Conservation (phyloP, 2,888 invertebrate genomes). For the Trichopria drosophilae region DNA sequence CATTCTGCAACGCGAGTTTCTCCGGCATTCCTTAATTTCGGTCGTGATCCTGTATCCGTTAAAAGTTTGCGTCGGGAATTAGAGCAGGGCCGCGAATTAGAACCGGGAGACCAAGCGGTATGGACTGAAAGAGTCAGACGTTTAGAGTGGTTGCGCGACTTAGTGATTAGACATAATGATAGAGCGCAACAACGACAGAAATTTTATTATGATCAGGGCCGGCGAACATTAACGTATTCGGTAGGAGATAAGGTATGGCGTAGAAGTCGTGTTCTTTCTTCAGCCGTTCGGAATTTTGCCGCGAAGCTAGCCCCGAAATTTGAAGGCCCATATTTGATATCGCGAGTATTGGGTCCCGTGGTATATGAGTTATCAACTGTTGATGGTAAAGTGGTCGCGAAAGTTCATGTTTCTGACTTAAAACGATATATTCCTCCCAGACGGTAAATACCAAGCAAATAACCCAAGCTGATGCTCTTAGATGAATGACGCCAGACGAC, state of each 20-base stretch:
- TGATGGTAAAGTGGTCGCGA: too few relatives aligned
- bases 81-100: neutral
- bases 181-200: neutral
- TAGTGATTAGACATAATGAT: neutral
- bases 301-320: neutral
- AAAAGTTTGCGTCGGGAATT: neutral
- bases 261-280: neutral
- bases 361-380: too few relatives aligned
- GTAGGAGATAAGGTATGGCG: neutral
- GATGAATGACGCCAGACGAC: too few relatives aligned
- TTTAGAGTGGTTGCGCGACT: neutral
- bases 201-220: neutral
- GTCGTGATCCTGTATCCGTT: neutral
- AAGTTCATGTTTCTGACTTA: too few relatives aligned
- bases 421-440: too few relatives aligned
- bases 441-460: too few relatives aligned
- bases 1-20: neutral
- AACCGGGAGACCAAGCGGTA: too few relatives aligned
- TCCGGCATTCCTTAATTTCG: conserved; percentile 4
- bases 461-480: too few relatives aligned
- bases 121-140: neutral
- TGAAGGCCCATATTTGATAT: neutral
- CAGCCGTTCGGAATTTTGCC: neutral
- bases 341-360: neutral
- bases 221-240: neutral